Evolutionary conservation across 2,113 vertebrate genomes (phyloP), one percentile per base, ranked within the genome.

Genomic region (Sminthopsis crassicaudata): DNA sequence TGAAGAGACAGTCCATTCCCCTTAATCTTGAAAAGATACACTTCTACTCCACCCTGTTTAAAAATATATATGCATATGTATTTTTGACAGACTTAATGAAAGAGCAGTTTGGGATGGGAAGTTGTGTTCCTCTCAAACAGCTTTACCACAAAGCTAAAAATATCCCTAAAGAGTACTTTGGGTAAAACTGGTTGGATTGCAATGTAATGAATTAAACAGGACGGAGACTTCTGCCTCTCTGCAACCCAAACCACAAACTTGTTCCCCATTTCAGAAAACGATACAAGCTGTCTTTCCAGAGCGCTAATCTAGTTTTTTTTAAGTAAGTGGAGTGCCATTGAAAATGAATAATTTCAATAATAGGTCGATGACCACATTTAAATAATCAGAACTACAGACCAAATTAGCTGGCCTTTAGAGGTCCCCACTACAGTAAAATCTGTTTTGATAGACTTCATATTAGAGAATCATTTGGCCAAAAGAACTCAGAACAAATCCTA

Each of bases 181-280:
- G 94, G 5, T 42, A 53, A 96, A 96, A 55, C 48, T 60, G n/a
- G 36, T 16, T 84, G 6, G 48, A 1, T 50, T 30, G 2, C 50
- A 6, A 84, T 30, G 2, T 50, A 6, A 84, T 4, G 46, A 90
- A 0, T 67, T 89, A 89, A 95, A 93, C 2, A 36, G 50, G 46
- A 0, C n/a, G 22, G 11, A 89, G 16, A 26, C 52, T 30, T 93
- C 0, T 0, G 93, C 0, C 94, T 97, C 92, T 92, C 30, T 22
- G 1, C 0, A 16, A 55, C 91, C 26, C 67, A 94, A 96, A 48
- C 57, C 42, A 53, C 30, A 90, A 84, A 6, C 26, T 84, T 84
- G 67, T 84, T 94, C 52, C 24, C 51, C 46, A 19, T 50, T 93
- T 92, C 97, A 93, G 26, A 67, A 76, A 52, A 84, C 57, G 91